Percentiles rank a stretch among this genome's conserved stretches.
Evolutionary conservation across 2,113 vertebrate genomes (phyloP).

Genomic region (Chionomys nivalis): DNA sequence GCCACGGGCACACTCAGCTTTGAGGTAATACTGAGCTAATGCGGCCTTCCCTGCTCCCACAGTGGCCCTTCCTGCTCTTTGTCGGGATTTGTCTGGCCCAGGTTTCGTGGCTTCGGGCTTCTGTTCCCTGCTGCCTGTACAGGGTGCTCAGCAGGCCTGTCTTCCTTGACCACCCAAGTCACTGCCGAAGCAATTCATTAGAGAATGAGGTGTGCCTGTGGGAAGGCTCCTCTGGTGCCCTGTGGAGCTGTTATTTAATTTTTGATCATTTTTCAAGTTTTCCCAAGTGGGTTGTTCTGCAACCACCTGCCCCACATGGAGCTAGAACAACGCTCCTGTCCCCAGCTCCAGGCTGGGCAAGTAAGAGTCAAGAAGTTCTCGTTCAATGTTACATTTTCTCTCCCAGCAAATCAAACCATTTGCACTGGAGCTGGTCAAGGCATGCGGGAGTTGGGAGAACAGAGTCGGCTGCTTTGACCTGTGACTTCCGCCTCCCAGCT

Average conservation of each 20-base stretch:
- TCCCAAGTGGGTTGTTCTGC: slow-evolving; percentile 47
- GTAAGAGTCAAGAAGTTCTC: background rate
- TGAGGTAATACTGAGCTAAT: fast-evolving
- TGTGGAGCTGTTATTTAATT: background rate
- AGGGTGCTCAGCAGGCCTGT: background rate
- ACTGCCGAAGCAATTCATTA: background rate
- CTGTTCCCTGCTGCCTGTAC: background rate
- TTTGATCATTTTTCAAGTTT: slow-evolving; percentile 14
- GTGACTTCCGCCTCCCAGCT: background rate
- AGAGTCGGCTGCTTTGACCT: background rate
- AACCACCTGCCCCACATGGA: background rate
- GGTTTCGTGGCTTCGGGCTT: slow-evolving; percentile 16
- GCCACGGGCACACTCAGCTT: background rate
- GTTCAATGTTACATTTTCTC: background rate
- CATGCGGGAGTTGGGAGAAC: background rate
- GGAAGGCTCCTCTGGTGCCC: background rate
- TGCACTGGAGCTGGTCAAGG: background rate
- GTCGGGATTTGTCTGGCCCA: background rate
- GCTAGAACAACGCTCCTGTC: background rate
- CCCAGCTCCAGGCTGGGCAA: background rate
- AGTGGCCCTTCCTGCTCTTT: background rate
- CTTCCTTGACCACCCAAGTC: slow-evolving; percentile 43
- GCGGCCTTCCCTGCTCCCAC: background rate
- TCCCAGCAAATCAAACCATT: background rate
- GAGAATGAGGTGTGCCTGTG: fast-evolving